phyloP scores from a whole-genome alignment of 1,140 invertebrate genomes.

The Drosophila pseudoobscura region DNA sequence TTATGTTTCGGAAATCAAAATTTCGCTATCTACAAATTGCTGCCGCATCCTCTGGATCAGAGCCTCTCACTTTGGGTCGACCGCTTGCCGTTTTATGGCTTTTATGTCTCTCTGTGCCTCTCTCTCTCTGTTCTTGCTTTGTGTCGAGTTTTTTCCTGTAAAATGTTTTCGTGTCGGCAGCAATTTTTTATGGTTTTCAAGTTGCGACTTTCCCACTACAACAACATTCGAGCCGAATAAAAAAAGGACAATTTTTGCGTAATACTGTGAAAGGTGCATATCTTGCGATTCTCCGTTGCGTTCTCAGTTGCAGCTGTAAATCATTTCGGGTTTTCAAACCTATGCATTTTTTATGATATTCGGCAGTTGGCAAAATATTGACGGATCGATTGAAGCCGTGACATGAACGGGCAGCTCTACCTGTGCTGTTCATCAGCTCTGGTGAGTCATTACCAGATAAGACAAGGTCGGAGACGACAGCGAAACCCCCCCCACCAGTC shows the following conservation, averaged over 20 bases:
- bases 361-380: constrained; percentile 53
- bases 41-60: constrained; percentile 36
- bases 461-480: neutral
- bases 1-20: constrained; percentile 82
- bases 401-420: constrained; percentile 18
- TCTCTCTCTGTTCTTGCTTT: constrained; percentile 24
- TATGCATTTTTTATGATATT: constrained; percentile 51
- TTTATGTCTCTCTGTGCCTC: constrained; percentile 36
- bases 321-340: constrained; percentile 28
- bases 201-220: constrained; percentile 50
- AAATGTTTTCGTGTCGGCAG: constrained; percentile 63
- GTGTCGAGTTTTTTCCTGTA: constrained; percentile 42
- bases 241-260: constrained; percentile 64
- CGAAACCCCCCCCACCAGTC: too few relatives aligned
- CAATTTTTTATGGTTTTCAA: constrained; percentile 77
- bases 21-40: constrained; percentile 77
- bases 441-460: constrained; percentile 14
- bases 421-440: constrained; percentile 7
- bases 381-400: constrained; percentile 19
- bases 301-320: constrained; percentile 57
- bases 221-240: constrained; percentile 23
- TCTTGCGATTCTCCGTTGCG: constrained; percentile 24
- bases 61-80: constrained; percentile 51
- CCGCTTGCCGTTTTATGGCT: constrained; percentile 75
- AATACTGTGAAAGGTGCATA: constrained; percentile 79